Base-by-base conservation (phyloP, 2,888 invertebrate species). In the Adela reaumurella region DNA sequence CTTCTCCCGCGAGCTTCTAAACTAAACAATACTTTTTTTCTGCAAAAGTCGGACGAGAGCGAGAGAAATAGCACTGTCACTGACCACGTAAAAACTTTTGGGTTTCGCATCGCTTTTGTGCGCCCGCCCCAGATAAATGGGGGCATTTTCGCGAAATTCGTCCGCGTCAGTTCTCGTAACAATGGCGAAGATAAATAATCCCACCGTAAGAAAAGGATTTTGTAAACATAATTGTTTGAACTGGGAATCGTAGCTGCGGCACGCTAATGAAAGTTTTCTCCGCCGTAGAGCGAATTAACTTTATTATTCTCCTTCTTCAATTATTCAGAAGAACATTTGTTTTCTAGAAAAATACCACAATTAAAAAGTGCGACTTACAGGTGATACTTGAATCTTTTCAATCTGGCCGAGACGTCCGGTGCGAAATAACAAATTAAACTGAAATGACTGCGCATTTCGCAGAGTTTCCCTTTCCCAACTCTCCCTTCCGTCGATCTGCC, bases 21-120 rank as follows among this genome's bases (percentile, higher is more conserved):
- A 54, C 60, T 65, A 68, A 70, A 70, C 64, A 67, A 65, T 68
- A 62, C 62, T 57, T 50, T 51, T 50, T 48, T 49, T 48, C 45
- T n/a, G 45, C 61, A 59, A 59, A 68, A 67, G 65, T 70, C 67
- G 61, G 63, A 64, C 69, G 71, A 66, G 67, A 70, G 73, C 71
- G 67, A 68, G 64, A 69, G 65, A 67, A 70, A 70, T 67, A 64
- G 67, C 70, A 69, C 72, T 72, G 74, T 76, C 71, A 73, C 67
- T 74, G 74, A 72, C 72, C 73, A 74, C 71, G 69, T 74, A 74
- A 77, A 77, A 77, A 76, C 74, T 77, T 77, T 77, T 69, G 68
- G 73, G 71, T 73, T 73, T 72, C 69, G 63, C 62, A 66, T 70
- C 67, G 70, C 74, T 65, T 74, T 76, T 77, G 76, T 77, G 71